These are phyloP conservation scores for Drosophila miranda DNA, from an alignment of 1,140 invertebrate species.

Conservation along the genomic window DNA sequence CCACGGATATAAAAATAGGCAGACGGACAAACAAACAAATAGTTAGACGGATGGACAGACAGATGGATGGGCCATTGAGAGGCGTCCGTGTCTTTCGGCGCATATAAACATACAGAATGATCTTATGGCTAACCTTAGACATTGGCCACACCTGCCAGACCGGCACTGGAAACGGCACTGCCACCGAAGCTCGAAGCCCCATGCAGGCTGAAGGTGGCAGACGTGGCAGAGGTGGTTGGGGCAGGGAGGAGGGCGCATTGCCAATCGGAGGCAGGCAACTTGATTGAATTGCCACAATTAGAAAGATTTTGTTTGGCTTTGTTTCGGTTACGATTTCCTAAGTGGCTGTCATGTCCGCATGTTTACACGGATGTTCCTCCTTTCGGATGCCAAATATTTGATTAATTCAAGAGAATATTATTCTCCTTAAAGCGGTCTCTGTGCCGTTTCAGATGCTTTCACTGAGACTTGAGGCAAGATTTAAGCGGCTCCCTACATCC, in stretches of 20 bases:
- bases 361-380: conserved; percentile 42
- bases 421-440: neutral
- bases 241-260: neutral
- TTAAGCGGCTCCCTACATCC: conserved; percentile 37
- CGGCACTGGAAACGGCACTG: too few relatives aligned
- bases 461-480: conserved; percentile 4
- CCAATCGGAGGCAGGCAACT: conserved; percentile 11
- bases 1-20: conserved; percentile 71
- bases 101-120: conserved; percentile 72
- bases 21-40: conserved; percentile 63
- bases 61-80: conserved; percentile 30
- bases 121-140: conserved; percentile 67
- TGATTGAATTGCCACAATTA: conserved; percentile 50
- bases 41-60: conserved; percentile 19
- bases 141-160: conserved; percentile 44
- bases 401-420: conserved; percentile 12
- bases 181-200: neutral
- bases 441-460: neutral
- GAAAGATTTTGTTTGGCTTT: conserved; percentile 49
- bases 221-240: neutral
- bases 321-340: conserved; percentile 37
- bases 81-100: conserved; percentile 46
- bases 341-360: conserved; percentile 26
- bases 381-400: conserved; percentile 32
- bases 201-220: conserved; percentile 5